These are phyloP conservation scores for Drosophila hamatofila DNA, from an alignment of 2,888 invertebrate genomes.

Conservation along the genomic window DNA sequence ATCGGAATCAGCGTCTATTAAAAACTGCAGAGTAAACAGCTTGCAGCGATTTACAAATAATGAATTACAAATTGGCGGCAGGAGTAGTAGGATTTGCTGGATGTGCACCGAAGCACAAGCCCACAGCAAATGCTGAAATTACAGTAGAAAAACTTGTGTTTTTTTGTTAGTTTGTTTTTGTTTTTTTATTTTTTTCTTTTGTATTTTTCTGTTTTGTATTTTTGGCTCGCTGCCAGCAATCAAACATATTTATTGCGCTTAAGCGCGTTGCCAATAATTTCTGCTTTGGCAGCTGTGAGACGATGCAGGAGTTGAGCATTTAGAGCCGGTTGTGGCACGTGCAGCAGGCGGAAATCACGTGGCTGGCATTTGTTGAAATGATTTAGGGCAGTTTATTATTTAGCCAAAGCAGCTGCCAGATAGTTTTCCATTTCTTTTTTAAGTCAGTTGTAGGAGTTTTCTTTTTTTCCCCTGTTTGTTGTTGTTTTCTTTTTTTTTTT, in stretches of 20 bases:
- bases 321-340: conserved; percentile 57
- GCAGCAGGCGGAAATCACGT: conserved; percentile 74
- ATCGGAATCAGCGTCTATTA: conserved; percentile 60
- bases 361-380: conserved; percentile 74
- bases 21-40: conserved; percentile 66
- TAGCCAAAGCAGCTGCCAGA: conserved; percentile 40
- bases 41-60: conserved; percentile 61
- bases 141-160: neutral
- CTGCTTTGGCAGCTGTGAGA: conserved; percentile 58
- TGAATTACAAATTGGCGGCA: conserved; percentile 66
- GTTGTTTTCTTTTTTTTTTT: neutral
- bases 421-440: neutral
- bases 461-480: conserved; percentile 1
- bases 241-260: conserved; percentile 83
- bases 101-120: conserved; percentile 9
- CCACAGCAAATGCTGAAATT: conserved; percentile 9
- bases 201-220: conserved; percentile 1
- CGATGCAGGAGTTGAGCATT: conserved; percentile 13
- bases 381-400: conserved; percentile 68
- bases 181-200: neutral
- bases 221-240: conserved; percentile 71
- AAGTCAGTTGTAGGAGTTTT: conserved; percentile 6
- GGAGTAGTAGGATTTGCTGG: conserved; percentile 7
- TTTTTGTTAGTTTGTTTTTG: neutral
- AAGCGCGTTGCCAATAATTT: conserved; percentile 84